Evolutionary conservation across 2,113 vertebrate genomes (phyloP).

Genomic region (Glaucomys volans): DNA sequence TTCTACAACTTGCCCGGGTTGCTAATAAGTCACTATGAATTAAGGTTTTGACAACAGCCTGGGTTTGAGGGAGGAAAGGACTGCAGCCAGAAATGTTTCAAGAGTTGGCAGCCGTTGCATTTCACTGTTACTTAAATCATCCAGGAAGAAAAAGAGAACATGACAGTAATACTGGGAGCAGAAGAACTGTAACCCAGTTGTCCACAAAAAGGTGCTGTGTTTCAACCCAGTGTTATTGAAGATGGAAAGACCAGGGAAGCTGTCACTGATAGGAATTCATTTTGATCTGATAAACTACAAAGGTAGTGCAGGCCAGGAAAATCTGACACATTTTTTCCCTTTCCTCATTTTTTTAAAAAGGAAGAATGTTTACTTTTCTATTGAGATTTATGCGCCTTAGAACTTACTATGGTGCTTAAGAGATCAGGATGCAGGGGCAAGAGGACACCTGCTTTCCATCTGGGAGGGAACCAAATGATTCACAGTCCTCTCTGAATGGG

Average conservation of each 20-base stretch:
- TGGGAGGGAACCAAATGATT: neutral
- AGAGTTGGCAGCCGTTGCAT: neutral
- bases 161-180: neutral
- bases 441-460: slow-evolving; percentile 56
- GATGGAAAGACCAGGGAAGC: slow-evolving; percentile 15
- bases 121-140: slow-evolving; percentile 56
- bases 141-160: slow-evolving; percentile 30
- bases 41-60: slow-evolving; percentile 55
- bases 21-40: slow-evolving; percentile 68
- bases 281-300: slow-evolving; percentile 40
- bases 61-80: slow-evolving; percentile 31
- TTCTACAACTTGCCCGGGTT: slow-evolving; percentile 40
- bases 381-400: slow-evolving; percentile 57
- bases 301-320: slow-evolving; percentile 60
- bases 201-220: neutral
- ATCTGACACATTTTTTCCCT: slow-evolving; percentile 57
- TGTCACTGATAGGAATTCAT: neutral
- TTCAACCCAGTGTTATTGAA: neutral
- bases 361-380: slow-evolving; percentile 71
- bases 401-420: neutral
- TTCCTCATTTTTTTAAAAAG: neutral
- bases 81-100: slow-evolving; percentile 42
- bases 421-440: neutral
- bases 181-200: neutral
- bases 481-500: neutral